Evolutionary conservation across 2,888 invertebrate genomes (phyloP).

Genomic region (Rambutsinella grinnellia): DNA sequence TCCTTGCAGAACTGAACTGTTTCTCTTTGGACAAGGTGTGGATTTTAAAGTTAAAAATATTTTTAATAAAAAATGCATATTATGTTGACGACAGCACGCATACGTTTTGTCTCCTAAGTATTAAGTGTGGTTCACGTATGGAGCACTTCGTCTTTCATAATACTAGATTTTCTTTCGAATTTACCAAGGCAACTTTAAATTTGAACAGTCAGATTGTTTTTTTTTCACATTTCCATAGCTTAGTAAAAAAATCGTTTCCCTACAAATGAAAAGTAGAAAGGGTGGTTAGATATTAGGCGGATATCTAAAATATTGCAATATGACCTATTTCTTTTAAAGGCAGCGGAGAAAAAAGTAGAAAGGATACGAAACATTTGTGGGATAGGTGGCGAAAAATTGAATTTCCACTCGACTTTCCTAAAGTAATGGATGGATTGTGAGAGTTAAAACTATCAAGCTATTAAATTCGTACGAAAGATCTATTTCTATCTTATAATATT

Average conservation of each 20-base stretch:
- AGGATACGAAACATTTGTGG: constrained; percentile 1
- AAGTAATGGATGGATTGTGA: constrained; percentile 44
- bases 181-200: constrained; percentile 56
- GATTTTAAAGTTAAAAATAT: not conserved
- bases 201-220: constrained; percentile 59
- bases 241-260: not conserved
- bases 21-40: not conserved
- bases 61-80: not conserved
- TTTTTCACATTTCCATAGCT: constrained; percentile 38
- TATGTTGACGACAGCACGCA: constrained; percentile 54
- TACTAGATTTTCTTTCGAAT: constrained; percentile 43
- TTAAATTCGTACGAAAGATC: constrained; percentile 6
- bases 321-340: constrained; percentile 8
- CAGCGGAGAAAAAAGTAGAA: constrained; percentile 17
- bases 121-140: constrained; percentile 49
- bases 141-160: constrained; percentile 45
- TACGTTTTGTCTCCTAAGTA: constrained; percentile 49
- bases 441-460: constrained; percentile 36
- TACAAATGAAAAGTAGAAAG: not conserved
- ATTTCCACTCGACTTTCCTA: not conserved
- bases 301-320: not conserved
- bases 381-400: too few relatives aligned
- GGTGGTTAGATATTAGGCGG: not conserved
- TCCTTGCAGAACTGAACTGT: too few relatives aligned
- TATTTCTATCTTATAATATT: constrained; percentile 1